phyloP scores from a whole-genome alignment of 2,797 vertebrate species.

The Coluber constrictor region DNA sequence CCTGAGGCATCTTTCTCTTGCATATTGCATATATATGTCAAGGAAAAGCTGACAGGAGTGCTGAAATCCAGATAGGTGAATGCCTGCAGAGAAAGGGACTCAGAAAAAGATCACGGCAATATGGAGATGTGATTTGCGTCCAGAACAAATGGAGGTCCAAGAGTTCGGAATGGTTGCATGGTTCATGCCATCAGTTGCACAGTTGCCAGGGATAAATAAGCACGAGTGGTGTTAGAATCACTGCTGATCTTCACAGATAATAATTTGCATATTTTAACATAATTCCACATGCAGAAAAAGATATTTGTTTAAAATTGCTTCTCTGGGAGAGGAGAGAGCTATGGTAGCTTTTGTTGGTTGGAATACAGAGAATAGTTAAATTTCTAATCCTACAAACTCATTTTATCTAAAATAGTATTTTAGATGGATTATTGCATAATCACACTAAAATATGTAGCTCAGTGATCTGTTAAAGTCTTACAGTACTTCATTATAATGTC shows the following conservation, averaged over 20 bases:
- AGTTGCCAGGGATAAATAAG: neutral
- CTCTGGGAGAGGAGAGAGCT: neutral
- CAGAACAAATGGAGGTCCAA: neutral
- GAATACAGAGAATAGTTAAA: neutral
- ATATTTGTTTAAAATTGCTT: neutral
- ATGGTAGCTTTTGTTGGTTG: neutral
- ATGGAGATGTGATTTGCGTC: neutral
- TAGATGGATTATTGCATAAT: neutral
- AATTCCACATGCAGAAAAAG: neutral
- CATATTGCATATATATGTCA: neutral
- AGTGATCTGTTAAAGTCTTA: neutral
- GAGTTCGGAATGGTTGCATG: neutral
- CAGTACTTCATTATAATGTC: neutral
- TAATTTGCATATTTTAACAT: neutral
- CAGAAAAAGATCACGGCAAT: neutral
- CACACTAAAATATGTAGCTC: neutral
- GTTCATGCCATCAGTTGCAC: neutral
- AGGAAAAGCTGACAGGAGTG: neutral
- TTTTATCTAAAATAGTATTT: neutral
- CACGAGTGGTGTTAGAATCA: neutral
- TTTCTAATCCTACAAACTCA: neutral
- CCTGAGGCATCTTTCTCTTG: neutral
- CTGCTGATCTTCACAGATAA: neutral
- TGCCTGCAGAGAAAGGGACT: too few species aligned
- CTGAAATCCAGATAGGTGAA: neutral